Conservation (phyloP, 1,140 invertebrate species). For the Aphidius ervi region DNA sequence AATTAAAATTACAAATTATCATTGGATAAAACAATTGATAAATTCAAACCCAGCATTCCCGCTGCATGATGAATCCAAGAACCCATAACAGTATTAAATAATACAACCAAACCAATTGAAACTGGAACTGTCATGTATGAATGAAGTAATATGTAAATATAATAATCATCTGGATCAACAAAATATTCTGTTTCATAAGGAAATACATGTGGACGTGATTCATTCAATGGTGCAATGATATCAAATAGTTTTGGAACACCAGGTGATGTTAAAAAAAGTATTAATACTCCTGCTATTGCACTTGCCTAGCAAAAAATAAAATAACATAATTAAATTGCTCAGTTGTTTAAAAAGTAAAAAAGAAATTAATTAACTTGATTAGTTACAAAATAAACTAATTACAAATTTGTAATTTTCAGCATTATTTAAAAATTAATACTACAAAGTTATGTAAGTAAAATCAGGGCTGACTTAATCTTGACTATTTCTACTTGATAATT, state of each 20-base stretch:
- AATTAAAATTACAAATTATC: too few relatives aligned
- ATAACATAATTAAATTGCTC: background rate
- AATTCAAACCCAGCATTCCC: constrained; percentile 19
- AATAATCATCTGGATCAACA: constrained; percentile 19
- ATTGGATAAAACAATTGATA: too few relatives aligned
- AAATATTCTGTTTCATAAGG: constrained; percentile 14
- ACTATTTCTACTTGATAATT: too few relatives aligned
- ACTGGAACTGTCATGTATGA: constrained; percentile 7
- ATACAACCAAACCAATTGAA: constrained; percentile 10
- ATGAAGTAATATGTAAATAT: constrained; percentile 15
- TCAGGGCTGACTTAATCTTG: too few relatives aligned
- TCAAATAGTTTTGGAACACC: constrained; percentile 17
- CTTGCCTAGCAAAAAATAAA: background rate
- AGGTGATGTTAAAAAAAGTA: constrained; percentile 10
- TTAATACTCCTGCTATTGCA: constrained; percentile 12
- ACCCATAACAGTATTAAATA: constrained; percentile 15
- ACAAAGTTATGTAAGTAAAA: too few relatives aligned
- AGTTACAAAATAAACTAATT: too few relatives aligned
- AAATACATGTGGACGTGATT: constrained; percentile 9
- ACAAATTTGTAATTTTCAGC: too few relatives aligned
- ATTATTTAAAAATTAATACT: too few relatives aligned
- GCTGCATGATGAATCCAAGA: constrained; percentile 18
- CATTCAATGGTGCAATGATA: constrained; percentile 15
- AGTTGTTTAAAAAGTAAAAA: background rate
- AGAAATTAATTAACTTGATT: background rate